Evolutionary conservation across 2,888 invertebrate species (phyloP).

Genomic region (Escarpia spicata): DNA sequence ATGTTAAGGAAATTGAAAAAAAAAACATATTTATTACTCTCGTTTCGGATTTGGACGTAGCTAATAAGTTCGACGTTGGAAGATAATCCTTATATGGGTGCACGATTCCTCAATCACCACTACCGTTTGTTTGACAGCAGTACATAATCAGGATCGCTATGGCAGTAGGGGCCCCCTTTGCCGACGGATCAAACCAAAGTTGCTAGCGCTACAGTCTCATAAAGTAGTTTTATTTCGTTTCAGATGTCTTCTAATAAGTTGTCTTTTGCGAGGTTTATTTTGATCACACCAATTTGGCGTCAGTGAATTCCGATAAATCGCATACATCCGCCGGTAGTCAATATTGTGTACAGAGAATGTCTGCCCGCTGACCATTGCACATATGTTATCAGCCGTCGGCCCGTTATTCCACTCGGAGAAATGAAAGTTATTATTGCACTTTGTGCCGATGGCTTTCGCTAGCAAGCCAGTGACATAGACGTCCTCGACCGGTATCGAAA

Average conservation of each 20-base stretch:
- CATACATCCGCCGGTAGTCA: background rate
- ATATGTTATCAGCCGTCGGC: background rate
- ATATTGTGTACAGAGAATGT: background rate
- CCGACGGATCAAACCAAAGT: too few species aligned
- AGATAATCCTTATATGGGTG: too few species aligned
- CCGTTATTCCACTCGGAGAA: background rate
- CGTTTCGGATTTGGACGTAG: too few species aligned
- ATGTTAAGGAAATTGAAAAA: too few species aligned
- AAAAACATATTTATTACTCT: too few species aligned
- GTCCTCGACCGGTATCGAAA: background rate
- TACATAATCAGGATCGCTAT: too few species aligned
- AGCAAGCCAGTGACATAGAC: background rate
- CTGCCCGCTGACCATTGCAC: background rate
- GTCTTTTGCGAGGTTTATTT: background rate
- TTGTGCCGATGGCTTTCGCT: background rate
- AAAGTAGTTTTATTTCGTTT: background rate
- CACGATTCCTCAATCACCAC: too few species aligned
- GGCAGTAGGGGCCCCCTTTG: too few species aligned
- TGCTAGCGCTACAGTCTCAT: too few species aligned
- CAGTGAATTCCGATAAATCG: background rate
- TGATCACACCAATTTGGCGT: background rate
- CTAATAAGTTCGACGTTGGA: too few species aligned
- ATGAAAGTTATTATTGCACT: background rate
- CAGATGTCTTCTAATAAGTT: background rate
- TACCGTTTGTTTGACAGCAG: too few species aligned